Evolutionary conservation across 2,113 vertebrate genomes (phyloP), one percentile per base, ranked within the genome.

Genomic region (Amblyopsis rosae): DNA sequence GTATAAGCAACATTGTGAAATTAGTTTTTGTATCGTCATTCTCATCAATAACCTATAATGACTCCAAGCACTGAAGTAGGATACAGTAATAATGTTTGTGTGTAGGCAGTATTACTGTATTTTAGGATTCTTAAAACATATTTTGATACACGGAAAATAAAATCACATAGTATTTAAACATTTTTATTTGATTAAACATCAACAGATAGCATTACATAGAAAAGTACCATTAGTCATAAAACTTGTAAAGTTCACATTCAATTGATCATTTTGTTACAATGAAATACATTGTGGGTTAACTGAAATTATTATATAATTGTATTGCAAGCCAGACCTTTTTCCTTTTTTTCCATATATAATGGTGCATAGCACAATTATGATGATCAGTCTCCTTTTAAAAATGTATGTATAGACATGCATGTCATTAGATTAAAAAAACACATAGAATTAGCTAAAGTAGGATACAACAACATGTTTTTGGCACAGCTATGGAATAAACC

Each of bases 61-160:
- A 6, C 0, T 2, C 41, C 19, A 41, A 66, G 53, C 35, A 56
- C 15, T 56, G 32, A 5, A 64, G 8, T 45, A 57, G 11, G 65
- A 12, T 49, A 10, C 54, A 66, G 66, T 59, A 53, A 26, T 26
- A 26, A 26, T 26, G 26, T 26, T 26, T 26, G 26, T 26, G 26
- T 70, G 16, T 62, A 80, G 80, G 26, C 47, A 17, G 48, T 65
- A 54, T 69, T 69, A 35, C 9, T 70, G 50, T 73, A 69, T 59
- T 66, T 51, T 62, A 49, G 33, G 7, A 17, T 16, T 62, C 64
- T 74, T 68, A 48, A 76, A 66, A 48, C 41, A 59, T 65, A 26
- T n/a, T 76, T 59, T 58, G 19, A 6, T 69, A 58, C 11, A 77
- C 45, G 70, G 26, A 59, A 77, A 85, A 90, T 89, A 87, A 91